These are phyloP conservation scores for Hofmannophila pseudospretella DNA, from an alignment of 2,888 invertebrate genomes.

Conservation along the genomic window DNA sequence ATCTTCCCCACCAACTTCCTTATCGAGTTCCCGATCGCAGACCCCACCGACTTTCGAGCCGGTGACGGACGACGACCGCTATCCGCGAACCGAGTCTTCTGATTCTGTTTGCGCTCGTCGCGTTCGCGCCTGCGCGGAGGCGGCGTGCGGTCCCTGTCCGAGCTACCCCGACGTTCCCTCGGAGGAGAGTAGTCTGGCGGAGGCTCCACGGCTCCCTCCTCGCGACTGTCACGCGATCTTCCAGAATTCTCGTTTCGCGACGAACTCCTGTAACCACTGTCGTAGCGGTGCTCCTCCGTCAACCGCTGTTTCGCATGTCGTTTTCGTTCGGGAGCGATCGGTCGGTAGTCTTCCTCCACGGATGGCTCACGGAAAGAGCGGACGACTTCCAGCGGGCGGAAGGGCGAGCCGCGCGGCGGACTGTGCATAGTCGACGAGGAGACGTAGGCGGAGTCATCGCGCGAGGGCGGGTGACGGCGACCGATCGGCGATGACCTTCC, in stretches of 20 bases:
- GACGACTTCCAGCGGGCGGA: slow-evolving; percentile 63
- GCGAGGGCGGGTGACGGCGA: slow-evolving; percentile 69
- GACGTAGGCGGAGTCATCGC: slow-evolving; percentile 77
- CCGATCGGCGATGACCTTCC: slow-evolving; percentile 60
- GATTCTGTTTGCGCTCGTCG: slow-evolving; percentile 79
- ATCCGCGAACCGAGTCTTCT: slow-evolving; percentile 84
- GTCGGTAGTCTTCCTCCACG: slow-evolving; percentile 68
- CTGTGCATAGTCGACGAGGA: slow-evolving; percentile 77
- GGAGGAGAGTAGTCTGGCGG: slow-evolving; percentile 86
- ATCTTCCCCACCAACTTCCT: slow-evolving; percentile 90
- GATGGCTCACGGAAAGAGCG: slow-evolving; percentile 71
- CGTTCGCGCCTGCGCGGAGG: slow-evolving; percentile 69
- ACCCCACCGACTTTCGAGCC: slow-evolving; percentile 73
- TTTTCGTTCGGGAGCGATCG: slow-evolving; percentile 82
- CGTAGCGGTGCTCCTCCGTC: slow-evolving; percentile 72
- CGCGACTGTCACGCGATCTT: slow-evolving; percentile 64
- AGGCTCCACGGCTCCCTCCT: slow-evolving; percentile 78
- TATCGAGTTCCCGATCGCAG: slow-evolving; percentile 87
- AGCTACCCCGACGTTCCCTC: slow-evolving; percentile 62
- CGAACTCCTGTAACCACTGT: slow-evolving; percentile 77
- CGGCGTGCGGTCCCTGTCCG: slow-evolving; percentile 56
- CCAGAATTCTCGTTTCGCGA: slow-evolving; percentile 74
- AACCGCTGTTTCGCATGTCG: slow-evolving; percentile 76
- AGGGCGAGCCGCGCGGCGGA: slow-evolving; percentile 73
- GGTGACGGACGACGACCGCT: slow-evolving; percentile 59